These are phyloP conservation scores for Himalopsyche kuldschensis DNA, from an alignment of 2,888 invertebrate species.

Conservation along the genomic window DNA sequence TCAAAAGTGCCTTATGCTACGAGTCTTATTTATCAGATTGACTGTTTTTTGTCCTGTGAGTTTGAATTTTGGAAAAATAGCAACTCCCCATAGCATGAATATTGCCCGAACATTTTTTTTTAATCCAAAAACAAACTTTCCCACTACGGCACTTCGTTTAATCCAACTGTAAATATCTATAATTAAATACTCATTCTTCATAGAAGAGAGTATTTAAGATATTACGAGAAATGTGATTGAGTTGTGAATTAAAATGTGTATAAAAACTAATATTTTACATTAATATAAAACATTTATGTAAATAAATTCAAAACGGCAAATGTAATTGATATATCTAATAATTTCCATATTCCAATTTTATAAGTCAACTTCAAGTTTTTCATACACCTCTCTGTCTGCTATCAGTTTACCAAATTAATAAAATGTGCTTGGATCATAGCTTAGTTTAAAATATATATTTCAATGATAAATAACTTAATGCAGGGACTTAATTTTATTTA, in stretches of 20 bases:
- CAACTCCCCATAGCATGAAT: neutral
- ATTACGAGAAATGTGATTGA: neutral
- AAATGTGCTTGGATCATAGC: neutral
- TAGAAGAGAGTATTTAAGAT: neutral
- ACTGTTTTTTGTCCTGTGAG: neutral
- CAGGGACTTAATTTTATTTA: neutral
- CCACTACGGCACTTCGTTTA: neutral
- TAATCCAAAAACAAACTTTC: no score
- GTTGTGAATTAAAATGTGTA: neutral
- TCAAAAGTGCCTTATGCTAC: constrained; percentile 28
- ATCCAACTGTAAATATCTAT: neutral
- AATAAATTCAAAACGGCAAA: neutral
- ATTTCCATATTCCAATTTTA: no score
- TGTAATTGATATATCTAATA: neutral
- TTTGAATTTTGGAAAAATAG: neutral
- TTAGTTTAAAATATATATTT: neutral
- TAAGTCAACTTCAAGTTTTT: no score
- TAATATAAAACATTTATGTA: neutral
- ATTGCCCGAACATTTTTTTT: no score
- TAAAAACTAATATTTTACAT: neutral
- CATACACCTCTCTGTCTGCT: no score
- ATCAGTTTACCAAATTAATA: no score
- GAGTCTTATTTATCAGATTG: neutral
- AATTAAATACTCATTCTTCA: neutral
- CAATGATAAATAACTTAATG: neutral